phyloP scores from a whole-genome alignment of 2,888 invertebrate species.

The Drosophila melanosoma region DNA sequence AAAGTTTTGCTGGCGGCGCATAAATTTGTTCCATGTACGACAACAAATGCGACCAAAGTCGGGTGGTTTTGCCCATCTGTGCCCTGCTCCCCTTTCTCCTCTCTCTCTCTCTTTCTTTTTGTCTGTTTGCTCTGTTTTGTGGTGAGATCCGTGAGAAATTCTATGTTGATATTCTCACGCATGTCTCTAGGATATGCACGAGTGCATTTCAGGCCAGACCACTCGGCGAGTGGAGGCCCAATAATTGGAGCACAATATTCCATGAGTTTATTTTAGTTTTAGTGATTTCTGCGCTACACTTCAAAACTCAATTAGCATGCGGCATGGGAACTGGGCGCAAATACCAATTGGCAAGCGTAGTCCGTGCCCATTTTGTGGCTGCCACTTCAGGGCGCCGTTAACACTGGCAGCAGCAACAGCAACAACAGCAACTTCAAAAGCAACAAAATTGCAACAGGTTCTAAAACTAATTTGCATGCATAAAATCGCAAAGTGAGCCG shows the following conservation, averaged over 20 bases:
- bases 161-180: conserved; percentile 82
- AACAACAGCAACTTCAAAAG: conserved; percentile 10
- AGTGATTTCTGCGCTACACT: conserved; percentile 48
- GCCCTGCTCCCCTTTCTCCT: neutral
- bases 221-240: conserved; percentile 21
- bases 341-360: conserved; percentile 19
- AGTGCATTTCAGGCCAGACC: conserved; percentile 65
- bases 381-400: conserved; percentile 52
- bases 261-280: conserved; percentile 60
- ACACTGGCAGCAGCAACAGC: conserved; percentile 42
- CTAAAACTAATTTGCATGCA: conserved; percentile 80
- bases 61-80: conserved; percentile 30
- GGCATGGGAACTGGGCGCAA: conserved; percentile 46
- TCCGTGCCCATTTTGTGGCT: conserved; percentile 28
- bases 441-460: conserved; percentile 76
- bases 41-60: conserved; percentile 32
- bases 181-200: conserved; percentile 83
- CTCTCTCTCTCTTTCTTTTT: neutral
- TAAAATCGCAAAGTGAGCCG: conserved; percentile 65
- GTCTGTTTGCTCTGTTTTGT: neutral
- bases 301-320: conserved; percentile 67
- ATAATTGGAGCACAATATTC: conserved; percentile 77
- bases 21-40: conserved; percentile 69
- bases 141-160: conserved; percentile 71
- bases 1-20: conserved; percentile 54